A percentile compares a stretch with the other conserved stretches of the same genome.
phyloP scores from a whole-genome alignment of 1,140 invertebrate species.

The Tetragnatha versicolor region DNA sequence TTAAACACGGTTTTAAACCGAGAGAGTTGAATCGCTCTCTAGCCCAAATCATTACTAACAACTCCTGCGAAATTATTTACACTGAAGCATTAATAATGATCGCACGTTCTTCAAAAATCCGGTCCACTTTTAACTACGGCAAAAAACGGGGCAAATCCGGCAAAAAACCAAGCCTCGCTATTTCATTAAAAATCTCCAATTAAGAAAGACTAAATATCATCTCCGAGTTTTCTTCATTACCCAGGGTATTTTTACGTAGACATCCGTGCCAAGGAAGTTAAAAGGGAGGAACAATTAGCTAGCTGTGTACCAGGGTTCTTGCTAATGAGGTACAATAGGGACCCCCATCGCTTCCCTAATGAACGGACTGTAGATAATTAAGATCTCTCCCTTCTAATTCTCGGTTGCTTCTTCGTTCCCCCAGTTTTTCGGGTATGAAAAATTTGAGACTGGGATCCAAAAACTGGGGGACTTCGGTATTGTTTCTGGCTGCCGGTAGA shows the following conservation, averaged over 20 bases:
- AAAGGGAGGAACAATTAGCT: slow-evolving; percentile 40
- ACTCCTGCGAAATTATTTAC: too few species aligned
- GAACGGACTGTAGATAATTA: slow-evolving; percentile 40
- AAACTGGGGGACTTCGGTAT: not conserved
- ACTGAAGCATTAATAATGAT: too few species aligned
- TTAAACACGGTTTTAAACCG: too few species aligned
- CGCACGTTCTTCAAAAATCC: too few species aligned
- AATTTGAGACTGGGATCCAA: not conserved
- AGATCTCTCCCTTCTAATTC: slow-evolving; percentile 13
- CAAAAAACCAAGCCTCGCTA: not conserved
- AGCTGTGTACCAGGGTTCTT: not conserved
- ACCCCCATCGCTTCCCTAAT: slow-evolving; percentile 39
- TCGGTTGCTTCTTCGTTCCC: not conserved
- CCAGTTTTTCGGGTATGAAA: not conserved
- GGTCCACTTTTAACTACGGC: too few species aligned
- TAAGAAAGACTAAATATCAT: slow-evolving; percentile 13
- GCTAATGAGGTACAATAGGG: slow-evolving; percentile 40
- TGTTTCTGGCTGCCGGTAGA: slow-evolving; percentile 17
- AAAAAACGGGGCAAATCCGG: too few species aligned
- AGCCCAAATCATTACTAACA: too few species aligned
- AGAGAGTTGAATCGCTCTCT: too few species aligned
- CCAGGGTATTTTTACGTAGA: not conserved
- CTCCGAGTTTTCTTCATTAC: not conserved
- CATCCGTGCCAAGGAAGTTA: slow-evolving; percentile 25
- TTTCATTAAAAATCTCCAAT: slow-evolving; percentile 10